Percentiles rank a stretch among this genome's conserved stretches.
phyloP scores from a whole-genome alignment of 2,113 vertebrate genomes.

The Gymnarchus niloticus region DNA sequence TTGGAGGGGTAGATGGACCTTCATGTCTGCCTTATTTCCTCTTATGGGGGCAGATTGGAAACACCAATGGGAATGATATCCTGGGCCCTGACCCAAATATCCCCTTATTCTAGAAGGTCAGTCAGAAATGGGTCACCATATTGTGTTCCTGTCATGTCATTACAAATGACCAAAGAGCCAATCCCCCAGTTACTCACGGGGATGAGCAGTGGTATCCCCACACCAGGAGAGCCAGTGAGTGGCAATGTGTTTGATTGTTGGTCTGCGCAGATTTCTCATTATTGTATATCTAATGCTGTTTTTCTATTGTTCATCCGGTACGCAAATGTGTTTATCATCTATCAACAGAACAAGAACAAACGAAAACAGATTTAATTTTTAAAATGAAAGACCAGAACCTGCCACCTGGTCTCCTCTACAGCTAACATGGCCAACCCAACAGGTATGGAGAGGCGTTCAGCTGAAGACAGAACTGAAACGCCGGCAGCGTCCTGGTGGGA shows the following conservation, averaged over 20 bases:
- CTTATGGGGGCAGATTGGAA: background rate
- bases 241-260: background rate
- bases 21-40: background rate
- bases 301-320: background rate
- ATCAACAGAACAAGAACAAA: background rate
- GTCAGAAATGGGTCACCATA: conserved; percentile 6
- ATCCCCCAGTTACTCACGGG: background rate
- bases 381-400: background rate
- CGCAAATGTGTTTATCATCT: background rate
- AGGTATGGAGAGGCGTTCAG: no score
- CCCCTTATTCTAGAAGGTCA: background rate
- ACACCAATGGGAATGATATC: background rate
- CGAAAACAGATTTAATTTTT: background rate
- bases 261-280: background rate
- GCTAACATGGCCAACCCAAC: background rate
- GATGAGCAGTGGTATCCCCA: conserved; percentile 25
- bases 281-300: background rate
- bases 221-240: no score
- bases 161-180: conserved; percentile 33
- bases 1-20: background rate
- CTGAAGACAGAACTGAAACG: no score
- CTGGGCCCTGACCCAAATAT: background rate
- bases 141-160: conserved; percentile 41
- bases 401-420: no score
- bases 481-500: no score